Evolutionary conservation across 2,113 vertebrate species (phyloP).

Genomic region (Athene noctua): DNA sequence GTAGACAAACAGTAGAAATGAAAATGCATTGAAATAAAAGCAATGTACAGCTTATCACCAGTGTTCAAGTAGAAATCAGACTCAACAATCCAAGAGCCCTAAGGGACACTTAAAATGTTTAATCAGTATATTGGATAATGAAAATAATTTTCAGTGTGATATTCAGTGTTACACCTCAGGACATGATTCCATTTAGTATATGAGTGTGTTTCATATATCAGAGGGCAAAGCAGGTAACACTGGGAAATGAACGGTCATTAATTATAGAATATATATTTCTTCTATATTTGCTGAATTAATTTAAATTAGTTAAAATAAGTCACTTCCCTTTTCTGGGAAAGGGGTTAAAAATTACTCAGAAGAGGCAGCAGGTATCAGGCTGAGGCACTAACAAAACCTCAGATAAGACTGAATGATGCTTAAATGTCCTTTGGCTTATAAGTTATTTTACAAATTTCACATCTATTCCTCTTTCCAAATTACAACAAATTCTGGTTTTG

Average conservation of each 20-base stretch:
- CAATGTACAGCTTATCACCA: background rate
- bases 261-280: background rate
- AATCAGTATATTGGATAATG: background rate
- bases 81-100: background rate
- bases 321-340: background rate
- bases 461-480: background rate
- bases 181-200: background rate
- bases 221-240: background rate
- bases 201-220: background rate
- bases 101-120: background rate
- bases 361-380: background rate
- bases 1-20: background rate
- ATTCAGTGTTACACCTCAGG: background rate
- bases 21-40: background rate
- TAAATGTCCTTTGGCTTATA: background rate
- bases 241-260: background rate
- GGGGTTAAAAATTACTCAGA: background rate
- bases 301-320: background rate
- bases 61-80: background rate
- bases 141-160: background rate
- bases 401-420: background rate
- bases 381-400: background rate
- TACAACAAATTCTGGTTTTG: background rate
- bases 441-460: background rate
- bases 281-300: background rate